Evolutionary conservation across 2,113 vertebrate genomes (phyloP).

Genomic region (Solea solea): DNA sequence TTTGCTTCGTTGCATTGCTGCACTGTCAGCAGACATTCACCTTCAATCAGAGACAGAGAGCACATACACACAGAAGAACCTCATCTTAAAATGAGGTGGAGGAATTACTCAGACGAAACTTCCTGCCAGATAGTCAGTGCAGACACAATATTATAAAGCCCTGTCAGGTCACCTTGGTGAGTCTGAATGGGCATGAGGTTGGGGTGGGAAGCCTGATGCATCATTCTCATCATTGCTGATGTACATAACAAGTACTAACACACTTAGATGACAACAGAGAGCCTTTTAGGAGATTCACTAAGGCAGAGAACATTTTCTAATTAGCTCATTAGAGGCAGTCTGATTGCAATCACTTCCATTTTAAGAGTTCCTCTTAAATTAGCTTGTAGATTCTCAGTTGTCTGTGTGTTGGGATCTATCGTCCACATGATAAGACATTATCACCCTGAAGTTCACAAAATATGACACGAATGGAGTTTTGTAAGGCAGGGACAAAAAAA

Average conservation of each 20-base stretch:
- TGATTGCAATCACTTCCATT: constrained; percentile 77
- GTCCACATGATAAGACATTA: constrained; percentile 27
- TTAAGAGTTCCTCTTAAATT: constrained; percentile 45
- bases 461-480: constrained; percentile 55
- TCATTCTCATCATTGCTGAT: constrained; percentile 21
- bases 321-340: constrained; percentile 71
- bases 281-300: constrained; percentile 44
- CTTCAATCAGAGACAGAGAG: constrained; percentile 1
- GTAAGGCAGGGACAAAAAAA: constrained; percentile 14
- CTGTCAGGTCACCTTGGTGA: constrained; percentile 59
- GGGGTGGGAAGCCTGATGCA: constrained; percentile 21
- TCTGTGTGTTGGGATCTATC: constrained; percentile 19
- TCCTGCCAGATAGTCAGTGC: constrained; percentile 6
- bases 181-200: constrained; percentile 2
- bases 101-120: constrained; percentile 14
- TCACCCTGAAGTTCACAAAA: constrained; percentile 47
- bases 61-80: constrained; percentile 1
- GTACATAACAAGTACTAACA: constrained; percentile 35
- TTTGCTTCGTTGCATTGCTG: constrained; percentile 14
- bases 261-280: constrained; percentile 27
- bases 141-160: constrained; percentile 28
- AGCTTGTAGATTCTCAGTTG: constrained; percentile 24
- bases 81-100: constrained; percentile 9
- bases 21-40: constrained; percentile 32
- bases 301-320: constrained; percentile 61